Evolutionary conservation across 1,140 invertebrate species (phyloP).

Genomic region (Trichoplusia ni): DNA sequence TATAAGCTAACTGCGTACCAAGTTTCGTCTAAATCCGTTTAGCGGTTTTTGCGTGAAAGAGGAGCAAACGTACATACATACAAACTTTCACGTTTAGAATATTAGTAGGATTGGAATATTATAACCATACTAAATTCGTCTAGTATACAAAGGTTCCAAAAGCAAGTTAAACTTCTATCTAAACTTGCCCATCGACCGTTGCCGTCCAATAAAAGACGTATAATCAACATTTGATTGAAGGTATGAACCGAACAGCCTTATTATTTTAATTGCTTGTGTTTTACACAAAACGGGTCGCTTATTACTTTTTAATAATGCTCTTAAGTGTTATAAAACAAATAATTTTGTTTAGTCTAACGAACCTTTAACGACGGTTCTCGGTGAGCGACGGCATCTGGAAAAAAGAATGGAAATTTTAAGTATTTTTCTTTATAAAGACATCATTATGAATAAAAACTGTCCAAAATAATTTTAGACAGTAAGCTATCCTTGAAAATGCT

Average conservation of each 20-base stretch:
- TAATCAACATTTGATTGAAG: not conserved
- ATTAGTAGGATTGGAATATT: too few species aligned
- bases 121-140: too few species aligned
- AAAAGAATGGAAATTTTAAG: constrained; percentile 28
- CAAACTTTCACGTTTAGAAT: too few species aligned
- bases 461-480: not conserved
- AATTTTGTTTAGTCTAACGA: constrained; percentile 30
- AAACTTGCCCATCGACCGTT: too few species aligned
- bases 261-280: constrained; percentile 17
- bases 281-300: constrained; percentile 11
- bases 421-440: constrained; percentile 7
- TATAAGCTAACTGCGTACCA: too few species aligned
- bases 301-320: constrained; percentile 19
- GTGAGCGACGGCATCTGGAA: constrained; percentile 58
- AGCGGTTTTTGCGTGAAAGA: too few species aligned
- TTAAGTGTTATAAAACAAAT: constrained; percentile 22
- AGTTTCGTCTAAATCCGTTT: too few species aligned
- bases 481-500: constrained; percentile 1
- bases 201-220: not conserved
- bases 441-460: constrained; percentile 4
- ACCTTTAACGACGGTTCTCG: constrained; percentile 57
- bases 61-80: too few species aligned
- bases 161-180: too few species aligned
- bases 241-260: not conserved
- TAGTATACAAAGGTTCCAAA: too few species aligned